Evolutionary conservation across 2,888 invertebrate species (phyloP), one percentile per base, ranked within the genome.

Genomic region (Myopa tessellatipennis): DNA sequence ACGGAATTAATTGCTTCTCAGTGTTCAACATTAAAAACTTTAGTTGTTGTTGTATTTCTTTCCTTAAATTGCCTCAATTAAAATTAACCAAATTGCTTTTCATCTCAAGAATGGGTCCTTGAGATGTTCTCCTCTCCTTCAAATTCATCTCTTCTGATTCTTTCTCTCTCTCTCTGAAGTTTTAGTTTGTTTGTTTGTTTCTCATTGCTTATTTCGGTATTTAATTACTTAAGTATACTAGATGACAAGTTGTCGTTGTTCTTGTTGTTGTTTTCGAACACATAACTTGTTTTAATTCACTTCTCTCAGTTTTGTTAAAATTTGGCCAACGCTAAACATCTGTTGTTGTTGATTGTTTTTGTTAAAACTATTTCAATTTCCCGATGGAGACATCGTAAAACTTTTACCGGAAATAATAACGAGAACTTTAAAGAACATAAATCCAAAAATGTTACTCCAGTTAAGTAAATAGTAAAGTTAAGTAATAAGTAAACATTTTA

Each of bases 81-180:
- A 79, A 77, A 79, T 76, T 71, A 70, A 74, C 74, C 63, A 60
- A 76, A 79, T 76, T 79, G 52, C 70, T 76, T 78, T 45, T 65
- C 36, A 50, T 61, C 36, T 55, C 45, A 40, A 38, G 18, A 1
- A 36, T 61, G 8, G 16, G 38, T 71, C 38, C 34, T 34, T 34
- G 12, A 34, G 34, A 8, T 76, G 10, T 71, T 26, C 71, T 50
- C 14, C 3, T 45, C 45, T 45, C 6, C 2, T n/a, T n/a, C 5
- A 6, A 10, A 6, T 16, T 58, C 58, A n/a, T 58, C n/a, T 26
- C 12, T 61, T 18, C 18, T 60, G 18, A 34, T 63, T 38, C 40
- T 58, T 26, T n/a, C 16, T 26, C 14, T 5, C 61, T 45, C 14
- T 45, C 26, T 10, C 60, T 45, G 8, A 18, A n/a, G 6, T 38